Percentiles rank a stretch among this genome's conserved stretches.
Evolutionary conservation across 2,888 invertebrate species (phyloP).

Genomic region (Trachelus stipa): DNA sequence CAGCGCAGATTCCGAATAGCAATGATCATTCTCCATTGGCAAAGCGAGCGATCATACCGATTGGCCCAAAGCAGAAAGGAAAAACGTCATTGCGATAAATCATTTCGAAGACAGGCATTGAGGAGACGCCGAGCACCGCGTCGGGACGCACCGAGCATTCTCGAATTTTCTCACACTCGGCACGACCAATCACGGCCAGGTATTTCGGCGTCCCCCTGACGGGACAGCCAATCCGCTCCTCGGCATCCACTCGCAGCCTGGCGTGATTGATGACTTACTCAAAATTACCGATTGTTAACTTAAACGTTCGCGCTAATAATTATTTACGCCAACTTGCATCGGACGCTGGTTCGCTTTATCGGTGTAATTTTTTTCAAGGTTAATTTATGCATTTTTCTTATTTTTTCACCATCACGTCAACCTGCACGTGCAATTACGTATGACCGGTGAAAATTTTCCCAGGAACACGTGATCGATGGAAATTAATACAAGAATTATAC

Average conservation of each 20-base stretch:
- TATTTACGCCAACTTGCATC: not conserved
- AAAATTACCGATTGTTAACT: constrained; percentile 12
- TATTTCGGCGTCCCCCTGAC: constrained; percentile 10
- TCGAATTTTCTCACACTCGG: constrained; percentile 46
- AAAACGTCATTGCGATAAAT: constrained; percentile 58
- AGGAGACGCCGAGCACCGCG: constrained; percentile 13
- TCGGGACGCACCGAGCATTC: constrained; percentile 23
- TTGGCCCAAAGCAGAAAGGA: constrained; percentile 30
- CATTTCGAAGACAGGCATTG: constrained; percentile 29
- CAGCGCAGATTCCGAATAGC: constrained; percentile 6
- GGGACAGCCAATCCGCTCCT: not conserved
- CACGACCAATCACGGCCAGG: constrained; percentile 26
- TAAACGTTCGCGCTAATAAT: too few relatives aligned
- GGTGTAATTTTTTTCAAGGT: too few relatives aligned
- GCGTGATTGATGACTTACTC: constrained; percentile 13
- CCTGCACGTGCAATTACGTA: too few relatives aligned
- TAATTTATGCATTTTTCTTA: not conserved
- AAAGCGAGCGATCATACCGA: constrained; percentile 3
- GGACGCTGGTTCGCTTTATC: too few relatives aligned
- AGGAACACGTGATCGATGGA: too few relatives aligned
- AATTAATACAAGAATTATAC: too few relatives aligned
- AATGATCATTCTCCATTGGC: not conserved
- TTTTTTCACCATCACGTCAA: too few relatives aligned
- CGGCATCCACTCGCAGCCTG: not conserved
- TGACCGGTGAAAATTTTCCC: too few relatives aligned